A percentile compares a stretch with the other conserved stretches of the same genome.
Conservation (phyloP, 2,888 invertebrate genomes). For the Choristoneura rosaceana region DNA sequence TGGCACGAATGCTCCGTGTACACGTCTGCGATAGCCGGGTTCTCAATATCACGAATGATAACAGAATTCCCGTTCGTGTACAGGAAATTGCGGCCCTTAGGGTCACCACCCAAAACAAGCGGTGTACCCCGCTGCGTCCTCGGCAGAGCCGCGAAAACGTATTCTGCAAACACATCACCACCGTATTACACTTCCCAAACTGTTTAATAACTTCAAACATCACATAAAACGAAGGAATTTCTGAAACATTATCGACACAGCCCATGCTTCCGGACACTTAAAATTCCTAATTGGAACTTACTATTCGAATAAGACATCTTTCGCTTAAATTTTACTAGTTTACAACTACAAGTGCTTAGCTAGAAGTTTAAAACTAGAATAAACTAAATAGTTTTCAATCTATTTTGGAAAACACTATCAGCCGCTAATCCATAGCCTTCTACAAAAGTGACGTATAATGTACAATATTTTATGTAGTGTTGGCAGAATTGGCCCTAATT, state of each 20-base stretch:
- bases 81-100: slow-evolving; percentile 98
- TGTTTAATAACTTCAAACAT: slow-evolving; percentile 38
- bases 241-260: slow-evolving; percentile 37
- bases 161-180: slow-evolving; percentile 85
- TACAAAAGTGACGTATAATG: slow-evolving; percentile 74
- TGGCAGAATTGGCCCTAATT: slow-evolving; percentile 58
- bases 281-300: slow-evolving; percentile 64
- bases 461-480: slow-evolving; percentile 56
- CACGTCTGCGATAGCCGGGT: slow-evolving; percentile 96
- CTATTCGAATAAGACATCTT: slow-evolving; percentile 82
- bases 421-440: slow-evolving; percentile 75
- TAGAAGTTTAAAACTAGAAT: slow-evolving; percentile 63
- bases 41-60: slow-evolving; percentile 98
- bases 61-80: slow-evolving; percentile 99
- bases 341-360: slow-evolving; percentile 59
- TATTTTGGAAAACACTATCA: slow-evolving; percentile 74
- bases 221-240: slow-evolving; percentile 32
- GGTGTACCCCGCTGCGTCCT: slow-evolving; percentile 97
- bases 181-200: slow-evolving; percentile 40
- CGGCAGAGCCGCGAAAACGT: slow-evolving; percentile 96
- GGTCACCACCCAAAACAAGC: slow-evolving; percentile 97
- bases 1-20: slow-evolving; percentile 98
- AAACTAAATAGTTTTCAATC: slow-evolving; percentile 71
- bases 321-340: slow-evolving; percentile 64
- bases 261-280: slow-evolving; percentile 53